Percentiles rank a stretch among this genome's conserved stretches.
phyloP scores from a whole-genome alignment of 2,888 invertebrate genomes.

The Malthinus seriepunctatus region DNA sequence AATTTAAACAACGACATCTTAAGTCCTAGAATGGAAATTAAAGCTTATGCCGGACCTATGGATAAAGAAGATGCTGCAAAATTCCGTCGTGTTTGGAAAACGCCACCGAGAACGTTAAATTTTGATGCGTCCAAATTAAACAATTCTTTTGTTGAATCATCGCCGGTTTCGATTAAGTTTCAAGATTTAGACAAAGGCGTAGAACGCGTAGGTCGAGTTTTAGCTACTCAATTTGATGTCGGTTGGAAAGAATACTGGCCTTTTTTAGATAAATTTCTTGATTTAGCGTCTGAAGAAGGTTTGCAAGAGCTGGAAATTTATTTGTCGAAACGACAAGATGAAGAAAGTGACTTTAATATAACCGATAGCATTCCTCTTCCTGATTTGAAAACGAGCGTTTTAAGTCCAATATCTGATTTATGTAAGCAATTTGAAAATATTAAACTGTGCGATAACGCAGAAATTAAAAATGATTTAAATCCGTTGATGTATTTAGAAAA shows the following conservation, averaged over 20 bases:
- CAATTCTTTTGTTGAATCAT: conserved; percentile 14
- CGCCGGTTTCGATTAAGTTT: conserved; percentile 35
- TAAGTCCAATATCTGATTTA: conserved; percentile 63
- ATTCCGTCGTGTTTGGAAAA: conserved; percentile 82
- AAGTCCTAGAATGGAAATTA: conserved; percentile 73
- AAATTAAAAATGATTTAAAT: conserved; percentile 40
- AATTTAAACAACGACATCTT: conserved; percentile 67
- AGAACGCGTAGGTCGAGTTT: conserved; percentile 78
- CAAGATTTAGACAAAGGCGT: conserved; percentile 83
- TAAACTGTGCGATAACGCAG: conserved; percentile 53
- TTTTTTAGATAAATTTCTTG: conserved; percentile 80
- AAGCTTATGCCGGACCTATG: conserved; percentile 93
- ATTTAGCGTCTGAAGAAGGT: conserved; percentile 76
- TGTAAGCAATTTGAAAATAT: conserved; percentile 63
- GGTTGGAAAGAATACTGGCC: conserved; percentile 94
- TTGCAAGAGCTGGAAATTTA: conserved; percentile 74
- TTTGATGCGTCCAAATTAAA: conserved; percentile 32
- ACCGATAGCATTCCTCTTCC: background rate
- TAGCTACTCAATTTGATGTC: conserved; percentile 73
- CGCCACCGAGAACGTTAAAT: conserved; percentile 65
- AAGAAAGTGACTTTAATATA: background rate
- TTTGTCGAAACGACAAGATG: conserved; percentile 54
- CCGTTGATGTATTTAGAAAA: conserved; percentile 64
- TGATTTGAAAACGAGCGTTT: background rate
- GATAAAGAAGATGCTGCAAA: conserved; percentile 68